phyloP scores from a whole-genome alignment of 2,113 vertebrate species.

The Hippocampus barbouri region DNA sequence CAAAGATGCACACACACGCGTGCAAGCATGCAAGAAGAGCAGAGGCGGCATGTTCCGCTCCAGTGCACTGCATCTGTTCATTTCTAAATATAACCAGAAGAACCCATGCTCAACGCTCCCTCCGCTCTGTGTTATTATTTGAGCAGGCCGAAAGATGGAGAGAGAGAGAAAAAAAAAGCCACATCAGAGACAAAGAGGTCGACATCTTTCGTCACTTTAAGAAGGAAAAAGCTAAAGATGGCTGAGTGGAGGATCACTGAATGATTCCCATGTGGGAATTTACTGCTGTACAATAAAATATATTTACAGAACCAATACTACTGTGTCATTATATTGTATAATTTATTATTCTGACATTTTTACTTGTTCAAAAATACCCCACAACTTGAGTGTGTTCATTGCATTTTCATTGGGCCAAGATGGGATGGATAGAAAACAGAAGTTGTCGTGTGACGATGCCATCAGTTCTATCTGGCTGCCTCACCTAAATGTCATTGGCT shows the following conservation, averaged over 20 bases:
- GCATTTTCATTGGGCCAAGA: slow-evolving; percentile 8
- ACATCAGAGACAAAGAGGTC: slow-evolving; percentile 19
- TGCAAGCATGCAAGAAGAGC: slow-evolving; percentile 33
- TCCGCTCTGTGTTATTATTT: slow-evolving; percentile 40
- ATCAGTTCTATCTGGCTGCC: slow-evolving; percentile 57
- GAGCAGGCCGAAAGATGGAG: slow-evolving; percentile 50
- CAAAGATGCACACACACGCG: slow-evolving; percentile 33
- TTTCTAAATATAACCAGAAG: slow-evolving; percentile 65
- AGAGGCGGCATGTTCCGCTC: slow-evolving; percentile 62
- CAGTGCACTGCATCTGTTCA: slow-evolving; percentile 67
- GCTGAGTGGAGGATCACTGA: neutral
- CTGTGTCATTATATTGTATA: neutral
- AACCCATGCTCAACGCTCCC: slow-evolving; percentile 50
- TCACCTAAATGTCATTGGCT: slow-evolving; percentile 64
- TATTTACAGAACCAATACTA: neutral
- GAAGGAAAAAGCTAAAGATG: slow-evolving; percentile 5
- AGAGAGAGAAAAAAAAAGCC: slow-evolving; percentile 13
- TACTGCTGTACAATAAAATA: neutral
- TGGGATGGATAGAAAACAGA: slow-evolving; percentile 26
- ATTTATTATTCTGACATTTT: neutral
- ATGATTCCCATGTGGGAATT: neutral
- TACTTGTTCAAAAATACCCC: slow-evolving; percentile 9
- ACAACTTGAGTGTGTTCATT: slow-evolving; percentile 38
- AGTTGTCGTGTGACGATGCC: slow-evolving; percentile 20
- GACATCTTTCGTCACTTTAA: slow-evolving; percentile 10